Evolutionary conservation across 2,888 invertebrate genomes (phyloP).

Genomic region (Hypena proboscidalis): DNA sequence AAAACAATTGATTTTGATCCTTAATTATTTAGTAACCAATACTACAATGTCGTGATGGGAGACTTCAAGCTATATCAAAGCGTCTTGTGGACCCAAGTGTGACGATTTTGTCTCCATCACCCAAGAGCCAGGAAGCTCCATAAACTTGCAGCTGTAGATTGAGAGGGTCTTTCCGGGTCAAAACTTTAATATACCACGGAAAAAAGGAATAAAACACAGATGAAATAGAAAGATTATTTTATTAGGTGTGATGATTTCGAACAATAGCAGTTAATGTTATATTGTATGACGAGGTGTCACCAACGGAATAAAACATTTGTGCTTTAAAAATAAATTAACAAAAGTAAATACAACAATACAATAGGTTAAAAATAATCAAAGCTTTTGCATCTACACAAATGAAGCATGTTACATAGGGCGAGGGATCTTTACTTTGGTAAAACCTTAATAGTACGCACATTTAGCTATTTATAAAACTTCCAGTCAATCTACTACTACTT

Average conservation of each 20-base stretch:
- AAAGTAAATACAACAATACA: conserved; percentile 79
- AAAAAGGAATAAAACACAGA: conserved; percentile 56
- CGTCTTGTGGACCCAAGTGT: no score
- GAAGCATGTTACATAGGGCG: conserved; percentile 76
- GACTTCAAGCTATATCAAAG: no score
- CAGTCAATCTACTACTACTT: conserved; percentile 26
- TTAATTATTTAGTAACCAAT: no score
- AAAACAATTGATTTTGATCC: no score
- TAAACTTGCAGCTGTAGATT: no score
- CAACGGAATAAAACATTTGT: conserved; percentile 83
- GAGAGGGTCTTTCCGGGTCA: no score
- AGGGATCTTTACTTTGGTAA: conserved; percentile 59
- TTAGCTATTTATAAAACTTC: conserved; percentile 24
- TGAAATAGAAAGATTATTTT: conserved; percentile 80
- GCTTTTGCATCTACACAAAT: conserved; percentile 60
- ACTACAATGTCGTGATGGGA: no score
- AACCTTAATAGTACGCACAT: conserved; percentile 34
- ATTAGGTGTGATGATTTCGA: conserved; percentile 82
- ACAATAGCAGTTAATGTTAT: conserved; percentile 80
- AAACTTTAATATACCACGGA: no score
- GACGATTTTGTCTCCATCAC: no score
- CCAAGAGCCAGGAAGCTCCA: no score
- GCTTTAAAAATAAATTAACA: conserved; percentile 83
- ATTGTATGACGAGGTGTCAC: conserved; percentile 79
- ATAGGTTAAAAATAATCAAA: conserved; percentile 65